Evolutionary conservation across 2,113 vertebrate genomes (phyloP).

Genomic region (Phasianus colchicus): DNA sequence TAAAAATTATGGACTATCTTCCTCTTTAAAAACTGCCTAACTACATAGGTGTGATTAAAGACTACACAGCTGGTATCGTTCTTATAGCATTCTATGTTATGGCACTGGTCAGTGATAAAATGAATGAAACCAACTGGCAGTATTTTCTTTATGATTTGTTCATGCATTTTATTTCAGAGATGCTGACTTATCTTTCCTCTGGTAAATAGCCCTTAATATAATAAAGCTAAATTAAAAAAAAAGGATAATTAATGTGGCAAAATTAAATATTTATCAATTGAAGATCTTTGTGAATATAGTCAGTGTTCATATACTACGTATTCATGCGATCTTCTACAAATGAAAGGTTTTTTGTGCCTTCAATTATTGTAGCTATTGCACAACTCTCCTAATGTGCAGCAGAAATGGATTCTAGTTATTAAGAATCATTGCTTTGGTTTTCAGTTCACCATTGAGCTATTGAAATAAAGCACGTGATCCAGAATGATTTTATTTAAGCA

Average conservation of each 20-base stretch:
- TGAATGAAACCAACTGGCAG: no score
- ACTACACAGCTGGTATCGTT: neutral
- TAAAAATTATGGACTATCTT: neutral
- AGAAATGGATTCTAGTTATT: neutral
- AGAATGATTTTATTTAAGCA: neutral
- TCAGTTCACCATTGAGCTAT: neutral
- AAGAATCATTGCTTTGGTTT: neutral
- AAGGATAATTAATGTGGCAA: neutral
- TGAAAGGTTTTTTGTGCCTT: neutral
- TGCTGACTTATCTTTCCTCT: neutral
- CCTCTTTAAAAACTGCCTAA: neutral
- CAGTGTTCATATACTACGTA: no score
- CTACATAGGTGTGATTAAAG: no score
- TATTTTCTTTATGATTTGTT: neutral
- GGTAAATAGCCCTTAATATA: neutral
- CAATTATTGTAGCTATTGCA: neutral
- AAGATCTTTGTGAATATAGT: no score
- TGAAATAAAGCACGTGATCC: neutral
- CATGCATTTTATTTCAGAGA: neutral
- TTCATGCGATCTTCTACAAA: neutral
- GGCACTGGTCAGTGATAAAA: no score
- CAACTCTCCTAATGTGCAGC: neutral
- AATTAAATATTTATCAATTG: neutral
- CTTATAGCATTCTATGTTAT: neutral
- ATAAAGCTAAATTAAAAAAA: neutral